A percentile compares a stretch with the other conserved stretches of the same genome.
These are phyloP conservation scores for Strigamia maritima DNA, from an alignment of 2,888 invertebrate species.

Conservation along the genomic window DNA sequence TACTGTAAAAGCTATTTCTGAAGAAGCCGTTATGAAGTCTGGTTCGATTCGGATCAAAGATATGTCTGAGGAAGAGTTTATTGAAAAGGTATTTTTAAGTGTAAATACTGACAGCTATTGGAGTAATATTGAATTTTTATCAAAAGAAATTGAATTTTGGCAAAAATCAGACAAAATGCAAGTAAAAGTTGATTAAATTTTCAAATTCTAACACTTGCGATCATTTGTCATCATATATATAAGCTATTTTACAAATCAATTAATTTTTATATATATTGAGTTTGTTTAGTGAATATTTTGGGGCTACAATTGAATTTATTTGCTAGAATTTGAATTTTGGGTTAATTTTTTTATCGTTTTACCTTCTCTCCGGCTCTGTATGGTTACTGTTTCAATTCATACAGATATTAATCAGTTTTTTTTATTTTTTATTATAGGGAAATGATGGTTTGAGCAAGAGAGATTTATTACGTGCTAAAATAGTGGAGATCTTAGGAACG, in stretches of 20 bases:
- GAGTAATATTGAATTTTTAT: not conserved
- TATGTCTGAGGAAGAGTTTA: slow-evolving; percentile 80
- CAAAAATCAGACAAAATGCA: too few species aligned
- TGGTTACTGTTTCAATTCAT: not conserved
- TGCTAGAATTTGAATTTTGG: too few species aligned
- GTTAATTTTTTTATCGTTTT: too few species aligned
- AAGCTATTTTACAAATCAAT: too few species aligned
- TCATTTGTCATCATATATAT: too few species aligned
- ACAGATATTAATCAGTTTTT: not conserved
- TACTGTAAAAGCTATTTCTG: slow-evolving; percentile 79
- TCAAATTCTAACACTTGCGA: too few species aligned
- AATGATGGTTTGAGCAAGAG: slow-evolving; percentile 64
- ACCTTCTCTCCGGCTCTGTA: too few species aligned
- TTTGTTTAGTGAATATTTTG: too few species aligned
- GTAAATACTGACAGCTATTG: not conserved
- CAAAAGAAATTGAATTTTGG: too few species aligned
- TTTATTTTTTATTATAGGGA: slow-evolving; percentile 47
- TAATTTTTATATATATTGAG: too few species aligned
- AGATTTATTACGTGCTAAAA: slow-evolving; percentile 63
- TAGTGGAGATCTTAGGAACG: slow-evolving; percentile 72
- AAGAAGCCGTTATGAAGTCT: slow-evolving; percentile 86
- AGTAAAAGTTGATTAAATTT: too few species aligned
- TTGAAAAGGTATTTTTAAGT: slow-evolving; percentile 55
- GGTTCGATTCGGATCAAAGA: slow-evolving; percentile 84
- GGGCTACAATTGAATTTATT: too few species aligned